Evolutionary conservation across 2,797 vertebrate genomes (phyloP).

Genomic region (Poeciliopsis infans): DNA sequence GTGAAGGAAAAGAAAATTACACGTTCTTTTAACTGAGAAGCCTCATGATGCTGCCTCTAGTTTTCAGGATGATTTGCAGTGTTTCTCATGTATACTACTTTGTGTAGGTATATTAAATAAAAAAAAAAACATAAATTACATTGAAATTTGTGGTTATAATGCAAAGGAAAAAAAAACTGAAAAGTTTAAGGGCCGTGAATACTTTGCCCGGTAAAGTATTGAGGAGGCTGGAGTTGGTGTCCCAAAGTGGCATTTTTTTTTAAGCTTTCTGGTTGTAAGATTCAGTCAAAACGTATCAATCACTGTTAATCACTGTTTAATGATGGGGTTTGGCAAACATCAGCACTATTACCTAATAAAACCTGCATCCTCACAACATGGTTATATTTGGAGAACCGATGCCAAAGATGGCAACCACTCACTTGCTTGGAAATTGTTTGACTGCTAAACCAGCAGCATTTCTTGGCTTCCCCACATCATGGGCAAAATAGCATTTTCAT

Average conservation of each 20-base stretch:
- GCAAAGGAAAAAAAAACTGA: neutral
- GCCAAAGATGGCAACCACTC: slow-evolving; percentile 9
- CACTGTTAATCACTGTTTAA: neutral
- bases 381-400: slow-evolving; percentile 13
- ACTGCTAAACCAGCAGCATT: neutral
- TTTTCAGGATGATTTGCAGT: neutral
- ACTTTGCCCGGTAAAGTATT: neutral
- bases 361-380: slow-evolving; percentile 21
- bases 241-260: neutral
- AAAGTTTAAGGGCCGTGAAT: neutral
- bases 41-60: neutral
- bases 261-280: neutral
- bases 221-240: neutral
- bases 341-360: slow-evolving; percentile 10
- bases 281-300: neutral
- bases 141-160: neutral
- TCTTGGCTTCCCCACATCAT: neutral
- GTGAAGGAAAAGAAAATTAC: neutral
- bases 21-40: neutral
- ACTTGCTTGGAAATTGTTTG: slow-evolving; percentile 3
- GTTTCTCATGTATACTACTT: neutral
- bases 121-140: neutral
- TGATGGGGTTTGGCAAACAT: slow-evolving; percentile 23
- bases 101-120: neutral
- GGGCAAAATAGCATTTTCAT: neutral